Conservation (phyloP, 2,888 invertebrate species). For the Sericinus montela region DNA sequence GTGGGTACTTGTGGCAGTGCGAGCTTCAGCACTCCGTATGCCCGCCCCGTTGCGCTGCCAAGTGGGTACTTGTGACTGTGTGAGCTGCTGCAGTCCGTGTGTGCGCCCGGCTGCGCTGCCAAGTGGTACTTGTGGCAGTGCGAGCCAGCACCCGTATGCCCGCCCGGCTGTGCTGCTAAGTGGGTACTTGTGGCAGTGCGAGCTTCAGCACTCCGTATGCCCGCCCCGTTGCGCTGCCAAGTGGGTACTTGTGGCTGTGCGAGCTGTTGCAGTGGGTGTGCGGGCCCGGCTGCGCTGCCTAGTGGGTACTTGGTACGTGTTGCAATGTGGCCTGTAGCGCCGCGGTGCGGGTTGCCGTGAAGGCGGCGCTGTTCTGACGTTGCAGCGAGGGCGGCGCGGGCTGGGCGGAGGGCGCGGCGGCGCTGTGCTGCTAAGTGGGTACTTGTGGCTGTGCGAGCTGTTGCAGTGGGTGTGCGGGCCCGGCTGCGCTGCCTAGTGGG, state of each 20-base stretch:
- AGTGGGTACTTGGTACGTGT: conserved; percentile 21
- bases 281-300: too few relatives aligned
- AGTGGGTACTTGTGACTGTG: too few relatives aligned
- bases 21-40: conserved; percentile 82
- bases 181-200: too few relatives aligned
- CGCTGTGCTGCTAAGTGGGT: neutral
- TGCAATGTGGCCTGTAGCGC: conserved; percentile 25
- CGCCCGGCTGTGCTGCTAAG: conserved; percentile 94
- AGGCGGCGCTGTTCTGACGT: neutral
- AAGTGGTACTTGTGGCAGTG: conserved; percentile 31
- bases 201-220: conserved; percentile 80
- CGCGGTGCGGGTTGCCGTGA: neutral
- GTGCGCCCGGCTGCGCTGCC: conserved; percentile 40
- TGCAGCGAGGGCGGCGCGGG: too few relatives aligned
- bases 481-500: conserved; percentile 64
- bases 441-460: too few relatives aligned
- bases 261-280: too few relatives aligned
- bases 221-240: conserved; percentile 32
- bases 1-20: conserved; percentile 90
- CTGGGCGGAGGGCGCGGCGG: too few relatives aligned
- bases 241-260: too few relatives aligned
- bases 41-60: conserved; percentile 38
- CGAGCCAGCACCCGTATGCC: conserved; percentile 88
- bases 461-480: too few relatives aligned
- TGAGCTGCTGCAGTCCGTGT: conserved; percentile 82